Base-by-base conservation (phyloP, 1,140 invertebrate genomes). In the Protaetia brevitarsis region DNA sequence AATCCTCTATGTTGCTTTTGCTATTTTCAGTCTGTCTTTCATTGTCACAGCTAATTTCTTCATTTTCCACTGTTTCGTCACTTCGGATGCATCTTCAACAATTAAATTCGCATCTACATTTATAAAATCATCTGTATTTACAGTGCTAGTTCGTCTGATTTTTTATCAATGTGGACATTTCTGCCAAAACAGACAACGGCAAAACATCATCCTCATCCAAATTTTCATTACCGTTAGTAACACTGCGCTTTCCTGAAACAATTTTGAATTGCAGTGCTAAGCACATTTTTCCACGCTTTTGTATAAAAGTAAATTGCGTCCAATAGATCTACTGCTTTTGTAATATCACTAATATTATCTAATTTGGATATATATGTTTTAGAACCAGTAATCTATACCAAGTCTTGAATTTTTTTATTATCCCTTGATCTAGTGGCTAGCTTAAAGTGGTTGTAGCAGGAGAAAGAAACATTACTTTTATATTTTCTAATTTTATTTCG, bases 261-360 rank as follows among this genome's bases (percentile, higher is more conserved):
- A 51, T 51, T 51, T 51, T 51, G 41, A 51, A 51, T 51, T 23
- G 16, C 11, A 23, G 41, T 19, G n/a, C 41, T 51, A 51, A 19
- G 5, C 26, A 51, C 13, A 51, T 21, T 51, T 26, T 51, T 0
- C 41, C 41, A 3, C 2, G 1, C 13, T 45, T 13, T 45, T 23
- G 21, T 7, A 51, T 1, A 6, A 51, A 21, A 23, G 8, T 51
- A 51, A 51, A 51, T 51, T 51, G 2, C 5, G 41, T 21, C 19
- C 21, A 51, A 19, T 51, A 51, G 19, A 51, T 23, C 37, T 51
- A 51, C 41, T 19, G 16, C 41, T 51, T 51, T 51, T 51, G 6
- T 19, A 51, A 51, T 51, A 51, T 21, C 41, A 51, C 19, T 21
- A 51, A 51, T 51, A 51, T 26, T 10, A 23, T 51, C 41, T 21